Percentiles rank a stretch among this genome's conserved stretches.
Evolutionary conservation across 2,888 invertebrate genomes (phyloP).

Genomic region (Leucozona laternaria): DNA sequence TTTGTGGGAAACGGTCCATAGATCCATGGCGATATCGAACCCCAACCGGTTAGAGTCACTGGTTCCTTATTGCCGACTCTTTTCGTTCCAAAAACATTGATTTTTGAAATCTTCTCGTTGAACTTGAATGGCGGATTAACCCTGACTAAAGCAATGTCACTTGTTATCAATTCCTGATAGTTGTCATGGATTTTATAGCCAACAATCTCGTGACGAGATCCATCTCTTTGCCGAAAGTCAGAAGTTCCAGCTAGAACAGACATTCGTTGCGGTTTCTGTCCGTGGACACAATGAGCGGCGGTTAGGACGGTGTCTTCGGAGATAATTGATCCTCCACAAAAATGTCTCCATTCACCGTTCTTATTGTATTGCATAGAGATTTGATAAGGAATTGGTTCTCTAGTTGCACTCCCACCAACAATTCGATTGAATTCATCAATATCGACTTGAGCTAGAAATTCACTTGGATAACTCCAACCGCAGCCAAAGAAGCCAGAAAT

Average conservation of each 20-base stretch:
- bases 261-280: slow-evolving; percentile 56
- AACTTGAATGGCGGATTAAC: slow-evolving; percentile 77
- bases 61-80: slow-evolving; percentile 76
- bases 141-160: slow-evolving; percentile 80
- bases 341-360: slow-evolving; percentile 76
- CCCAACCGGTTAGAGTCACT: slow-evolving; percentile 80
- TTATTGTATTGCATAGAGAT: slow-evolving; percentile 77
- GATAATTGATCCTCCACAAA: slow-evolving; percentile 82
- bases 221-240: slow-evolving; percentile 40
- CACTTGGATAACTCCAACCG: background rate
- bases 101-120: slow-evolving; percentile 77
- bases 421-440: slow-evolving; percentile 76
- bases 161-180: slow-evolving; percentile 77
- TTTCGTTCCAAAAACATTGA: slow-evolving; percentile 80
- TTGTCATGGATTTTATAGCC: slow-evolving; percentile 77
- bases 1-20: slow-evolving; percentile 74
- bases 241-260: slow-evolving; percentile 77
- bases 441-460: background rate
- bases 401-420: slow-evolving; percentile 80
- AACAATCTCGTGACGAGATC: slow-evolving; percentile 76
- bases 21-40: slow-evolving; percentile 78
- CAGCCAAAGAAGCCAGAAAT: background rate
- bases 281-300: slow-evolving; percentile 80
- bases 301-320: slow-evolving; percentile 79
- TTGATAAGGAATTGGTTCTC: slow-evolving; percentile 77